Evolutionary conservation across 2,888 invertebrate genomes (phyloP).

Genomic region (Luperina testacea): DNA sequence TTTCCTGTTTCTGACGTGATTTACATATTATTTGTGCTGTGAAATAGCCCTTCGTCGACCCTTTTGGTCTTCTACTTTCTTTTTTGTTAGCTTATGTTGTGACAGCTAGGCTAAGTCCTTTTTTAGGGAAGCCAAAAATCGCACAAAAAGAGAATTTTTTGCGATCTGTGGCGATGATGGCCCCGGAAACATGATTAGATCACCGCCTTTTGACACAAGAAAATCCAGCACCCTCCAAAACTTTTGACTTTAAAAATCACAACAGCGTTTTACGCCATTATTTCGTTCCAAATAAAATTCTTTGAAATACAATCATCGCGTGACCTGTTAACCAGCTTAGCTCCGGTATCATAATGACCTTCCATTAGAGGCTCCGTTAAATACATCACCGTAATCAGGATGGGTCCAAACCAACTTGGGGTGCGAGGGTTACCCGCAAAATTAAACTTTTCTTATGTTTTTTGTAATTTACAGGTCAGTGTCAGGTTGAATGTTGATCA

Average conservation of each 20-base stretch:
- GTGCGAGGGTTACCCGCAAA: no score
- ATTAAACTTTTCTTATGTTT: no score
- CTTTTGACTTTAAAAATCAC: not conserved
- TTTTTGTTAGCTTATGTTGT: not conserved
- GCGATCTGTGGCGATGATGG: not conserved
- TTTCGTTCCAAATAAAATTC: not conserved
- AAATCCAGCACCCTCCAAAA: not conserved
- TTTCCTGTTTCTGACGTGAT: constrained; percentile 27
- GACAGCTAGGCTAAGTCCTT: not conserved
- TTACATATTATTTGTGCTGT: constrained; percentile 8
- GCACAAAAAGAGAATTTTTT: no score
- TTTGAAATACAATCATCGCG: constrained; percentile 28
- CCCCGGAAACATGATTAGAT: not conserved
- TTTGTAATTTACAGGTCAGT: no score
- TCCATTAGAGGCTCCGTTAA: constrained; percentile 58
- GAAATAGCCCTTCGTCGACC: not conserved
- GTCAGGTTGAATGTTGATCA: no score
- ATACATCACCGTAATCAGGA: constrained; percentile 56
- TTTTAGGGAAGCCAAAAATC: not conserved
- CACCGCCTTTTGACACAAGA: not conserved
- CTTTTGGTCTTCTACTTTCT: not conserved
- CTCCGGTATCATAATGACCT: constrained; percentile 61
- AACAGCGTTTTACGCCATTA: constrained; percentile 6
- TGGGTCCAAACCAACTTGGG: constrained; percentile 41
- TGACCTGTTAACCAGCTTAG: constrained; percentile 57